A percentile compares a stretch with the other conserved stretches of the same genome.
phyloP scores from a whole-genome alignment of 2,888 invertebrate genomes.

The Spilarctia lutea region DNA sequence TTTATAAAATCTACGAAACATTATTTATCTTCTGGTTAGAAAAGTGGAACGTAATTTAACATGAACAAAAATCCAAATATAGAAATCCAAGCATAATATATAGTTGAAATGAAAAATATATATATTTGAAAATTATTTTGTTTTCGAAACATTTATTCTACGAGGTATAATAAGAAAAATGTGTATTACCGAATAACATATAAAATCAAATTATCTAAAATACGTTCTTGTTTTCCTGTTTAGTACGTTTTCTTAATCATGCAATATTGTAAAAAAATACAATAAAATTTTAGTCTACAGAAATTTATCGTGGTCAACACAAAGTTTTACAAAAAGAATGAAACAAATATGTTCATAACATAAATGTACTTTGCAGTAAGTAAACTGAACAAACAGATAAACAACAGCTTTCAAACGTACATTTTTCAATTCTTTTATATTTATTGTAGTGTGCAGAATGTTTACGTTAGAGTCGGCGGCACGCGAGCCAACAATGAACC shows the following conservation, averaged over 20 bases:
- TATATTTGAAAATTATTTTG: too few relatives aligned
- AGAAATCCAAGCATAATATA: too few relatives aligned
- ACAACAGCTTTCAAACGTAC: slow-evolving; percentile 20
- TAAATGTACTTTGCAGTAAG: not conserved
- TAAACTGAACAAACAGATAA: slow-evolving; percentile 12
- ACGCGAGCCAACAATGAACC: slow-evolving; percentile 46
- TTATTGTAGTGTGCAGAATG: slow-evolving; percentile 32
- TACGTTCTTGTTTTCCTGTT: not conserved
- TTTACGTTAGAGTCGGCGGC: slow-evolving; percentile 40
- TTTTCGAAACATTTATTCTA: too few relatives aligned
- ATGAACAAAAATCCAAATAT: too few relatives aligned
- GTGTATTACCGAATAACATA: too few relatives aligned
- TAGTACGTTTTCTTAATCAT: not conserved
- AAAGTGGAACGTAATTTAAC: too few relatives aligned
- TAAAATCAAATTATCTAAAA: too few relatives aligned
- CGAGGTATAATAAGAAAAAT: too few relatives aligned
- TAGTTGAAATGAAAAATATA: too few relatives aligned
- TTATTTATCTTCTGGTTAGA: too few relatives aligned
- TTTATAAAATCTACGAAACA: too few relatives aligned
- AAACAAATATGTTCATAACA: slow-evolving; percentile 9
- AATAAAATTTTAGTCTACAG: not conserved
- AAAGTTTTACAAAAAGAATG: slow-evolving; percentile 2
- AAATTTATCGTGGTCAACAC: not conserved
- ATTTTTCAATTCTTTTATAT: slow-evolving; percentile 44
- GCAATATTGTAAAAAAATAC: not conserved